These are phyloP conservation scores for Neopipo cinnamomea DNA, from an alignment of 2,113 vertebrate genomes.

Conservation along the genomic window DNA sequence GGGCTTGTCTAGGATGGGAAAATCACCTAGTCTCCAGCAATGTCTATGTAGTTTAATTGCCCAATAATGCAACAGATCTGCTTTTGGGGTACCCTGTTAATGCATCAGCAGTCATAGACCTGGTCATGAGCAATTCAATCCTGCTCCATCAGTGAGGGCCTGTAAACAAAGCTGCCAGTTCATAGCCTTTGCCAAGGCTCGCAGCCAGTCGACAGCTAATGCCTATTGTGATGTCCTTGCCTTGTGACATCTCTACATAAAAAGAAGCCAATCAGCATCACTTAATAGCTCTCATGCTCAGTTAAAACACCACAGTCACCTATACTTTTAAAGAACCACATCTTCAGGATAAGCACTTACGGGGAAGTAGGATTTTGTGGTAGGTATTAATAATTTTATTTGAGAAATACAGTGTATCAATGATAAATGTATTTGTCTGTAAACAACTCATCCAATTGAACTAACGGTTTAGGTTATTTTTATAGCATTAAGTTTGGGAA, in stretches of 20 bases:
- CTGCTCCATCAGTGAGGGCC: background rate
- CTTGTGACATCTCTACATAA: background rate
- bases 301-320: background rate
- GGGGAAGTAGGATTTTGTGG: background rate
- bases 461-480: background rate
- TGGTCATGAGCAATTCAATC: fast-evolving
- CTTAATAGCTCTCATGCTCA: background rate
- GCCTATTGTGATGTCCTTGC: background rate
- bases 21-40: background rate
- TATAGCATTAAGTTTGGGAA: background rate
- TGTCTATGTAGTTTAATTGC: background rate
- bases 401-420: background rate
- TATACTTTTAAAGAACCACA: background rate
- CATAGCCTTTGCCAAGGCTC: background rate
- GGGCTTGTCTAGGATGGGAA: background rate
- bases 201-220: background rate
- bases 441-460: background rate
- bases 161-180: background rate
- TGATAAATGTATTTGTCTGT: background rate
- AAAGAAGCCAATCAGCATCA: background rate
- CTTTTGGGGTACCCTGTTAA: background rate
- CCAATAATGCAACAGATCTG: background rate
- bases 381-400: background rate
- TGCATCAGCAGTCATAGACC: background rate
- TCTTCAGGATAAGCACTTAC: background rate